Percentiles rank a stretch among this genome's conserved stretches.
Evolutionary conservation across 2,797 vertebrate genomes (phyloP).

Genomic region (Anableps anableps): DNA sequence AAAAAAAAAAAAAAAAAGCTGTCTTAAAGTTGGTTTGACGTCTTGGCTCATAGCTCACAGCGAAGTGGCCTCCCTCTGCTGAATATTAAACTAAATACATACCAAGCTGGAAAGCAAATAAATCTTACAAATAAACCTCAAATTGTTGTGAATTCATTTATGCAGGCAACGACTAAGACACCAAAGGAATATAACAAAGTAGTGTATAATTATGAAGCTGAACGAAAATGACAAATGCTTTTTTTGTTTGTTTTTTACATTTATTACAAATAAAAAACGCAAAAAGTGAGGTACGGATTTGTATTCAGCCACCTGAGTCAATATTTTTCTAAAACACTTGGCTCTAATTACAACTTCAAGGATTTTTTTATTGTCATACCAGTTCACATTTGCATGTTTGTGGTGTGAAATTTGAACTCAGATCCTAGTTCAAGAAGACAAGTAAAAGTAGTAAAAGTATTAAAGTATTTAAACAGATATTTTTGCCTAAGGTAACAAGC

Average conservation of each 20-base stretch:
- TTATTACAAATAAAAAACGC: background rate
- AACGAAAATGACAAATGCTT: background rate
- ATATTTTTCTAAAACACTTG: no score
- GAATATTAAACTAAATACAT: background rate
- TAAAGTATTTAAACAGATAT: no score
- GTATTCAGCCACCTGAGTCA: no score
- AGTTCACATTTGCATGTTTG: no score
- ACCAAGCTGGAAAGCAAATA: background rate
- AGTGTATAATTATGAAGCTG: background rate
- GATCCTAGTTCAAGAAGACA: no score
- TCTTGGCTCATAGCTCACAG: background rate
- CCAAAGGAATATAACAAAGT: background rate
- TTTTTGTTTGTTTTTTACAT: background rate
- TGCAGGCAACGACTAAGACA: background rate
- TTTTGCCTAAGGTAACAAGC: no score
- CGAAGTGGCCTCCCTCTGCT: background rate
- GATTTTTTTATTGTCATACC: no score
- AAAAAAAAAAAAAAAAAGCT: background rate
- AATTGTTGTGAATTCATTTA: background rate
- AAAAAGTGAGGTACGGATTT: no score
- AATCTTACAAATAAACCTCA: background rate
- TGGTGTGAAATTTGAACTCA: no score
- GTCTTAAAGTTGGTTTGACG: background rate
- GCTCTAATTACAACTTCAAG: no score
- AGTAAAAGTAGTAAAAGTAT: no score